A percentile compares a stretch with the other conserved stretches of the same genome.
These are phyloP conservation scores for Leucoraja ocellata DNA, from an alignment of 2,797 vertebrate species.

Conservation along the genomic window DNA sequence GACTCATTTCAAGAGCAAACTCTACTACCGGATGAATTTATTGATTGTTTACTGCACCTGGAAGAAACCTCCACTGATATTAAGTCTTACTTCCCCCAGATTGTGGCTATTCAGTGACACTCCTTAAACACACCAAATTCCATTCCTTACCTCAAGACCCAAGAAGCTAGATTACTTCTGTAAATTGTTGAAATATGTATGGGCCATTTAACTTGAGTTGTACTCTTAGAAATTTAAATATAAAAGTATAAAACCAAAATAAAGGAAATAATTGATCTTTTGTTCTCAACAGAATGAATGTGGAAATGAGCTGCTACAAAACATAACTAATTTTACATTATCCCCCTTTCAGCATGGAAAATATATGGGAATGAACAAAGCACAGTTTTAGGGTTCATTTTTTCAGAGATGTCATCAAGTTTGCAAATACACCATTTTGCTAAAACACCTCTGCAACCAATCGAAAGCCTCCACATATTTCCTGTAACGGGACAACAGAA, in stretches of 20 bases:
- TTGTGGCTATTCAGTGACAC: constrained; percentile 39
- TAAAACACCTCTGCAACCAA: no score
- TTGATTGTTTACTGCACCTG: constrained; percentile 50
- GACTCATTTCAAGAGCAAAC: constrained; percentile 50
- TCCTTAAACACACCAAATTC: background rate
- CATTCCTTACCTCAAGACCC: constrained; percentile 40
- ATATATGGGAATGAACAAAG: background rate
- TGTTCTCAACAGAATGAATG: background rate
- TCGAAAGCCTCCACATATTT: no score
- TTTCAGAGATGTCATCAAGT: background rate
- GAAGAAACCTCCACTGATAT: constrained; percentile 40
- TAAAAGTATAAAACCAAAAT: background rate
- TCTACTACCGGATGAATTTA: constrained; percentile 50
- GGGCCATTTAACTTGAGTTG: constrained; percentile 38
- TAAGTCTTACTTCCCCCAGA: constrained; percentile 61
- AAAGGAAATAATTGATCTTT: background rate
- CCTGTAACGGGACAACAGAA: no score
- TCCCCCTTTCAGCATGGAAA: background rate
- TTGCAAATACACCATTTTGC: background rate
- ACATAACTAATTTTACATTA: background rate
- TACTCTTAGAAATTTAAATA: constrained; percentile 41
- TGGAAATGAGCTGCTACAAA: background rate
- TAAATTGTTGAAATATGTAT: constrained; percentile 34
- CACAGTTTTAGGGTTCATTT: background rate
- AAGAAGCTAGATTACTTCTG: background rate